Evolutionary conservation across 2,888 invertebrate genomes (phyloP).

Genomic region (Xanthia icteritia): DNA sequence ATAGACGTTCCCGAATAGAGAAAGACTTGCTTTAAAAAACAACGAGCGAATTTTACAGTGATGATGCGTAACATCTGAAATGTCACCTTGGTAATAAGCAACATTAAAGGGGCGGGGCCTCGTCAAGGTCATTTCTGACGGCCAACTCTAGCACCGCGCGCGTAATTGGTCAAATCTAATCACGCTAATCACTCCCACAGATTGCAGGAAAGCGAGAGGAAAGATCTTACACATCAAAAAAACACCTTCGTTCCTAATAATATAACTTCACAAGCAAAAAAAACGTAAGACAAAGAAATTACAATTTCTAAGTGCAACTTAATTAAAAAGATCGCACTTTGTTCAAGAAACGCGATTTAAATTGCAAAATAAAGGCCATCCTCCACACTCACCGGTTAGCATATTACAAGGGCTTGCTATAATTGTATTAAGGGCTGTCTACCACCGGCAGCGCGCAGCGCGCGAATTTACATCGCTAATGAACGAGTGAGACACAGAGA

Average conservation of each 20-base stretch:
- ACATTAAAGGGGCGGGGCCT: too few relatives aligned
- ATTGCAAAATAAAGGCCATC: conserved; percentile 68
- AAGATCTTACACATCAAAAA: not conserved
- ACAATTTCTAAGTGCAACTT: conserved; percentile 57
- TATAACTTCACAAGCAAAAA: conserved; percentile 5
- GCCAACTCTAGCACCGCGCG: too few relatives aligned
- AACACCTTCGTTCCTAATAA: not conserved
- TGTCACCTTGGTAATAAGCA: too few relatives aligned
- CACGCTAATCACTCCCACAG: too few relatives aligned
- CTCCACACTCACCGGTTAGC: conserved; percentile 72
- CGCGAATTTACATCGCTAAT: conserved; percentile 83
- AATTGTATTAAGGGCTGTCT: conserved; percentile 76
- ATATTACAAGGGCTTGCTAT: conserved; percentile 78
- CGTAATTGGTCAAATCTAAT: too few relatives aligned
- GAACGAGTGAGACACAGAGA: conserved; percentile 72
- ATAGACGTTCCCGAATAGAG: not conserved
- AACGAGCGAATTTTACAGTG: too few relatives aligned
- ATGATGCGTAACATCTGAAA: too few relatives aligned
- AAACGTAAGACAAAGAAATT: conserved; percentile 41
- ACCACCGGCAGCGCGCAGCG: conserved; percentile 47
- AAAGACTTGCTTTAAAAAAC: not conserved
- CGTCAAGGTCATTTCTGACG: too few relatives aligned
- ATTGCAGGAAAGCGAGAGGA: too few relatives aligned
- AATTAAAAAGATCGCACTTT: conserved; percentile 60
- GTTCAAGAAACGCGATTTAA: conserved; percentile 55